Base-by-base conservation (phyloP, 2,113 vertebrate species). In the Oryzias melastigma region DNA sequence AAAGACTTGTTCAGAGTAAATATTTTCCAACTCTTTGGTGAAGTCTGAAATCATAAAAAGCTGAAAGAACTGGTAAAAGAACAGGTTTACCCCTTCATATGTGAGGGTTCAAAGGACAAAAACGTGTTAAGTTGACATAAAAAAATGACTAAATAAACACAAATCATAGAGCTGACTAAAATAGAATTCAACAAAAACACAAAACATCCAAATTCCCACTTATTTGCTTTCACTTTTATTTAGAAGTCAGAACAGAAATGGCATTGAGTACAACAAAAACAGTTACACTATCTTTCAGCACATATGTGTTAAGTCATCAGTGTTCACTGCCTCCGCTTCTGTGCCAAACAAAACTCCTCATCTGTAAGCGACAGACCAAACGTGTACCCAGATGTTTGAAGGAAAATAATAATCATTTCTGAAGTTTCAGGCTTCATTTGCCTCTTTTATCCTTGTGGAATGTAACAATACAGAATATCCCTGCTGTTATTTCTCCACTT, bases 141-240 rank as follows among this genome's bases (percentile, higher is more conserved):
- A 4, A 7, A 59, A 51, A 22, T 29, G 40, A 19, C 3, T 19
- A 0, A 6, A 8, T 46, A 5, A 7, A 47, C 45, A 47, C 46
- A 47, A 12, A 7, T 7, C 14, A 5, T 8, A 48, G 25, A 57
- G 29, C 16, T 25, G 41, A 18, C 4, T 1, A 17, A 17, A 42
- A 35, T 35, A 35, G 35, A 35, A 35, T 35, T 12, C 1, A 35
- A 35, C 35, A 35, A 35, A 35, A 35, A 35, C 35, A 35, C 35
- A 35, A 8, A 35, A 35, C 35, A 35, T 35, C 10, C 8, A 35
- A 35, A 8, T 35, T 35, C 35, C 40, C 1, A 27, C 18, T 52
- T 17, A 78, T 76, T 15, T 44, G 74, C n/a, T 43, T 73, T 83
- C 78, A 72, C 73, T 58, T 46, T 80, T 57, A 68, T 58, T 71